Base-by-base conservation (phyloP, 2,888 invertebrate genomes). In the Lagria hirta region DNA sequence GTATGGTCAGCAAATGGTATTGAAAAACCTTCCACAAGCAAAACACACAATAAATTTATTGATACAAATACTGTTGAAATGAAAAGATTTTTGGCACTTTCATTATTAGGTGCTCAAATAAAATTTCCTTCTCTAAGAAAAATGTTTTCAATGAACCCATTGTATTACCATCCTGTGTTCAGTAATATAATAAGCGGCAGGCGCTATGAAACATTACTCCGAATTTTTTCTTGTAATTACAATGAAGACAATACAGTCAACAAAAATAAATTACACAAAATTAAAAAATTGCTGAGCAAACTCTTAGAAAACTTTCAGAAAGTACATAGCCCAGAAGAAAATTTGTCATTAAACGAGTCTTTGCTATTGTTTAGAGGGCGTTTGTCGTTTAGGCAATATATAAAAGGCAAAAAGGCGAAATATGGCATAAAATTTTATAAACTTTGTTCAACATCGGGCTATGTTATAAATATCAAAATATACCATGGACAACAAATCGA, bases 291-390 rank as follows among this genome's bases (percentile, higher is more conserved):
- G 6, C 11, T 43, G 22, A 15, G 52, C 8, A 23, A 34, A 10
- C 27, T 54, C n/a, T 49, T 43, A 11, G 26, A 48, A 7, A 52
- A 51, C 29, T 56, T 56, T 44, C 34, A 57, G 47, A 32, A 40
- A 20, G 42, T 45, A 24, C 43, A 41, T 43, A 32, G 38, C 11
- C 52, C 57, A 18, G 48, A 50, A 40, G 34, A 53, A 44, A 36
- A 43, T 24, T 26, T 58, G 27, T 57, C 48, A 48, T 58, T 60
- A 12, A 61, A 55, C 33, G 57, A 55, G 36, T 55, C 51, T 7
- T 42, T 51, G 35, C 42, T 55, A 35, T 51, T 54, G 17, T 63
- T 62, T 54, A 45, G 55, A 37, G 61, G 62, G 5, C 35, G 62
- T 13, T 47, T 61, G 2, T 7, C 18, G 2, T 60, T 62, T 37